Evolutionary conservation across 1,140 invertebrate species (phyloP).

Genomic region (Brachionus koreanus): DNA sequence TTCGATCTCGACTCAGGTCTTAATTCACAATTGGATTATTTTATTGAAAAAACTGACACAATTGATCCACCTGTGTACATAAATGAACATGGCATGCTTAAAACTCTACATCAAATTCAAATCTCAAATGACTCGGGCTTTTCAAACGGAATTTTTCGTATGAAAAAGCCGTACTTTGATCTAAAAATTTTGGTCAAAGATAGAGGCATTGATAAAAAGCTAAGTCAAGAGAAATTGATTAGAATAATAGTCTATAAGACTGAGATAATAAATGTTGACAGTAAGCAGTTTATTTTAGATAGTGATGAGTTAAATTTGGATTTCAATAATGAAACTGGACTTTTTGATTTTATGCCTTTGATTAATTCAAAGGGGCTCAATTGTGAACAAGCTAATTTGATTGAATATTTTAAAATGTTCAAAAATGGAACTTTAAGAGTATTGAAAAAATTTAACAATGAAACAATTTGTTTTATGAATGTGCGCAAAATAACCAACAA

Average conservation of each 20-base stretch:
- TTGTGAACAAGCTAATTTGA: conserved; percentile 9
- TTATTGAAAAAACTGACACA: not conserved
- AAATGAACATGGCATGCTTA: not conserved
- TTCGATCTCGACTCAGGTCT: not conserved
- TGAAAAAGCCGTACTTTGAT: not conserved
- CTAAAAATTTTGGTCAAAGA: not conserved
- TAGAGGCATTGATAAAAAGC: not conserved
- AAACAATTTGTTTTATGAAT: conserved; percentile 22
- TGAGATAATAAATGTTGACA: not conserved
- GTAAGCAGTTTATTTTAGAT: not conserved
- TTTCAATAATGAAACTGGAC: not conserved
- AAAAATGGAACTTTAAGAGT: conserved; percentile 1
- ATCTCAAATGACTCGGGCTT: not conserved
- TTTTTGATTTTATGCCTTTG: not conserved
- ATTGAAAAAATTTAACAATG: not conserved
- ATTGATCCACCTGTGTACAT: conserved; percentile 10
- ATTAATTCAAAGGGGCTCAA: not conserved
- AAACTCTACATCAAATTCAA: not conserved
- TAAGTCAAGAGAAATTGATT: not conserved
- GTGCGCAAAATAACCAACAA: not conserved
- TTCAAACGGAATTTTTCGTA: not conserved
- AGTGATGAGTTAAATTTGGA: not conserved
- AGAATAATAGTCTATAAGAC: not conserved
- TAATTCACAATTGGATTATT: not conserved
- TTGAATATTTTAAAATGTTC: not conserved